These are phyloP conservation scores for Pterocles gutturalis DNA, from an alignment of 2,113 vertebrate species.

Conservation along the genomic window DNA sequence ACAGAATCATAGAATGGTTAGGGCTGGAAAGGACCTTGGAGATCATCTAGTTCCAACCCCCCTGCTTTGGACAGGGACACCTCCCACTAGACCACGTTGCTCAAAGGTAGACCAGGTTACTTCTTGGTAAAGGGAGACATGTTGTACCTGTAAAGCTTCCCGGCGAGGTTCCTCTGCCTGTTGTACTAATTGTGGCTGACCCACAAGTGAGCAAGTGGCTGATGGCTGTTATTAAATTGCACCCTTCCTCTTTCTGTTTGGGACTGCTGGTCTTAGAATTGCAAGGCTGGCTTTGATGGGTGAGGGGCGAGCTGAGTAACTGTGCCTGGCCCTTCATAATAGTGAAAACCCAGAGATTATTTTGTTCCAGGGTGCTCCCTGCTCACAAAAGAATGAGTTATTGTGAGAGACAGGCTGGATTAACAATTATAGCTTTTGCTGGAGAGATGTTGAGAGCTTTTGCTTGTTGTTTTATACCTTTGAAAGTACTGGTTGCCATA, in stretches of 20 bases:
- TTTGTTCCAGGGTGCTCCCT: not conserved
- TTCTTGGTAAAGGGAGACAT: accelerated
- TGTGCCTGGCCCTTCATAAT: not conserved
- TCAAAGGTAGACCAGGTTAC: no score
- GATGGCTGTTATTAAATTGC: not conserved
- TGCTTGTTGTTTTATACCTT: not conserved
- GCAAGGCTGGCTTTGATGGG: not conserved
- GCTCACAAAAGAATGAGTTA: not conserved
- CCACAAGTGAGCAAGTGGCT: not conserved
- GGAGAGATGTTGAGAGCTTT: not conserved
- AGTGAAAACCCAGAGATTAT: not conserved
- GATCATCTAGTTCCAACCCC: no score
- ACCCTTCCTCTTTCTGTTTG: not conserved
- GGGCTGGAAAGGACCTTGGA: no score
- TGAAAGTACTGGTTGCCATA: not conserved
- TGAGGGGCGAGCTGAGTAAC: not conserved
- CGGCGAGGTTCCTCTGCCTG: not conserved
- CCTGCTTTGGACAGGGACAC: no score
- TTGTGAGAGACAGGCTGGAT: not conserved
- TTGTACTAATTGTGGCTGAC: not conserved
- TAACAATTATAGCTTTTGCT: not conserved
- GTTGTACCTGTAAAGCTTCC: not conserved
- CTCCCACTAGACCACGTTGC: no score
- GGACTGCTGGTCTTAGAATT: not conserved
- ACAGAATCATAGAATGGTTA: no score